Conservation (phyloP, 2,797 vertebrate species). For the Enteromius paludinosus region DNA sequence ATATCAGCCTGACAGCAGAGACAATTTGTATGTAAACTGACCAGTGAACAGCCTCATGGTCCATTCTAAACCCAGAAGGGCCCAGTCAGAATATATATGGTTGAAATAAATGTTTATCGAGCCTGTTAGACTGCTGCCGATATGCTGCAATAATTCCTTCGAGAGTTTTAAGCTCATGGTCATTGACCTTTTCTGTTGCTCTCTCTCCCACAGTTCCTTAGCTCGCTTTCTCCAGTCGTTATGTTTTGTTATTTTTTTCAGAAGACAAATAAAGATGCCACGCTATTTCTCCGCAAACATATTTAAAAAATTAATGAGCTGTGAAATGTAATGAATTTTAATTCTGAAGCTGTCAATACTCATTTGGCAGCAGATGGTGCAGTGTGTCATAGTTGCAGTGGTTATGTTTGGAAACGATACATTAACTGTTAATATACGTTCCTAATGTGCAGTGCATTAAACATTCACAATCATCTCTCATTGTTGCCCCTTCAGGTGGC, state of each 20-base stretch:
- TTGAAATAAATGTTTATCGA: conserved; percentile 49
- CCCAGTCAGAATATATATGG: conserved; percentile 29
- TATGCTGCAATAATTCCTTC: conserved; percentile 24
- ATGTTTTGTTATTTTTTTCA: conserved; percentile 3
- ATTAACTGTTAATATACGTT: conserved; percentile 4
- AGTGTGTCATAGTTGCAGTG: background rate
- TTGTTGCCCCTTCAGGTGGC: conserved; percentile 81
- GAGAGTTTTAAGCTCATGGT: conserved; percentile 2
- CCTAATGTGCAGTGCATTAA: background rate
- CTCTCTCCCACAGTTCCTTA: background rate
- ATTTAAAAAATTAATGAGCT: conserved; percentile 34
- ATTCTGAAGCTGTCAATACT: conserved; percentile 39
- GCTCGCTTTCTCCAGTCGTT: conserved; percentile 8
- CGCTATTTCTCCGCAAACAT: background rate
- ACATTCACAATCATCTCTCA: background rate
- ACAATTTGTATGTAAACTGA: background rate
- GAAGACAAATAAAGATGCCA: conserved; percentile 16
- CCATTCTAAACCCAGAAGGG: conserved; percentile 48
- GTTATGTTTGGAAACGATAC: conserved; percentile 1
- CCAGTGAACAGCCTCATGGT: conserved; percentile 2
- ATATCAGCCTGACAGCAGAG: background rate
- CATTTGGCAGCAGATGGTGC: conserved; percentile 7
- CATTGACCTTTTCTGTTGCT: conserved; percentile 18
- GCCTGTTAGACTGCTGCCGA: conserved; percentile 25
- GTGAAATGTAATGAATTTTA: conserved; percentile 33